These are phyloP conservation scores for Callospermophilus lateralis DNA, from an alignment of 2,113 vertebrate genomes.

Conservation along the genomic window DNA sequence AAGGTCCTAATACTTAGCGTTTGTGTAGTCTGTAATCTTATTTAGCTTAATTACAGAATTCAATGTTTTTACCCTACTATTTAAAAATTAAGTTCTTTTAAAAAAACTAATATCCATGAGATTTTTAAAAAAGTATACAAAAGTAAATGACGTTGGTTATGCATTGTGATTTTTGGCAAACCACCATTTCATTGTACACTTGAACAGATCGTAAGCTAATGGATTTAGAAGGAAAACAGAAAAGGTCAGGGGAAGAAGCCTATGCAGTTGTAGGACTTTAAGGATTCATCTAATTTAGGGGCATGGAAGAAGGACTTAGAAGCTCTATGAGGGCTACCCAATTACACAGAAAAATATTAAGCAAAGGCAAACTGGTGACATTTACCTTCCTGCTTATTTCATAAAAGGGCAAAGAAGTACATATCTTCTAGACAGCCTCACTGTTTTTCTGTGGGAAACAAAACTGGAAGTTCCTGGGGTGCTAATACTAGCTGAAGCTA, in stretches of 20 bases:
- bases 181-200: background rate
- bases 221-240: constrained; percentile 62
- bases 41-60: background rate
- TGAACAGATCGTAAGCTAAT: constrained; percentile 31
- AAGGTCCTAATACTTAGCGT: background rate
- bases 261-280: background rate
- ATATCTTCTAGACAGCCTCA: background rate
- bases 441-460: constrained; percentile 35
- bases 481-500: background rate
- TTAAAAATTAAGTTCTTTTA: background rate
- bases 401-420: constrained; percentile 71
- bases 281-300: constrained; percentile 66
- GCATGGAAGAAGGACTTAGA: background rate
- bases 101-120: background rate
- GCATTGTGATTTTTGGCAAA: background rate
- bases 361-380: constrained; percentile 75
- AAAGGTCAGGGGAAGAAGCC: constrained; percentile 59
- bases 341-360: constrained; percentile 77
- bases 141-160: background rate
- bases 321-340: constrained; percentile 25
- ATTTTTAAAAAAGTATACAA: background rate
- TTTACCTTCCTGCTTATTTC: constrained; percentile 74
- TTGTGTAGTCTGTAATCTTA: background rate
- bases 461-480: background rate
- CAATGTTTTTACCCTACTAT: background rate